A percentile compares a stretch with the other conserved stretches of the same genome.
phyloP scores from a whole-genome alignment of 2,113 vertebrate species.

The Campylomormyrus numenius region DNA sequence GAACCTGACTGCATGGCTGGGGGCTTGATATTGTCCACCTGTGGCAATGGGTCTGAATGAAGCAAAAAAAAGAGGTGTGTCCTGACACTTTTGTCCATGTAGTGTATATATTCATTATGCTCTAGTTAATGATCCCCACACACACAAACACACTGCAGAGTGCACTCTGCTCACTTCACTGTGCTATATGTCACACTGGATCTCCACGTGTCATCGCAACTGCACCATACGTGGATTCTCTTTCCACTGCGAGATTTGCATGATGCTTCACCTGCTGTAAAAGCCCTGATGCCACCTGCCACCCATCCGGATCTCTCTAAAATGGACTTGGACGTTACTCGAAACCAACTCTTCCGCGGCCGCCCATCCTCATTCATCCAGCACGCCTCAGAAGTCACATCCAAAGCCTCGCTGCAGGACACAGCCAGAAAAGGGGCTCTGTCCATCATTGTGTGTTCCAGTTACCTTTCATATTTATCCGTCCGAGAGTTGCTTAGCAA shows the following conservation, averaged over 20 bases:
- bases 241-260: neutral
- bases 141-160: neutral
- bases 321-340: neutral
- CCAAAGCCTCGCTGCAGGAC: neutral
- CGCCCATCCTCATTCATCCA: neutral
- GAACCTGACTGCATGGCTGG: neutral
- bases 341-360: neutral
- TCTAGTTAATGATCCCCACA: neutral
- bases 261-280: neutral
- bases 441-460: neutral
- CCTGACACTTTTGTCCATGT: neutral
- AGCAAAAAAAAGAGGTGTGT: neutral
- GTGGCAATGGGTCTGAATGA: neutral
- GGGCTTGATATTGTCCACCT: neutral
- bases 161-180: neutral
- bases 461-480: constrained; percentile 1
- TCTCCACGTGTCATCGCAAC: neutral
- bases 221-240: neutral
- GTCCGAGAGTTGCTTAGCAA: constrained; percentile 9
- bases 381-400: neutral
- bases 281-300: neutral
- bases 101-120: neutral
- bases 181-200: neutral
- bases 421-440: neutral
- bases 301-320: neutral